A percentile compares a stretch with the other conserved stretches of the same genome.
Conservation (phyloP, 1,140 invertebrate genomes). For the Pogonognathellus flavescens region DNA sequence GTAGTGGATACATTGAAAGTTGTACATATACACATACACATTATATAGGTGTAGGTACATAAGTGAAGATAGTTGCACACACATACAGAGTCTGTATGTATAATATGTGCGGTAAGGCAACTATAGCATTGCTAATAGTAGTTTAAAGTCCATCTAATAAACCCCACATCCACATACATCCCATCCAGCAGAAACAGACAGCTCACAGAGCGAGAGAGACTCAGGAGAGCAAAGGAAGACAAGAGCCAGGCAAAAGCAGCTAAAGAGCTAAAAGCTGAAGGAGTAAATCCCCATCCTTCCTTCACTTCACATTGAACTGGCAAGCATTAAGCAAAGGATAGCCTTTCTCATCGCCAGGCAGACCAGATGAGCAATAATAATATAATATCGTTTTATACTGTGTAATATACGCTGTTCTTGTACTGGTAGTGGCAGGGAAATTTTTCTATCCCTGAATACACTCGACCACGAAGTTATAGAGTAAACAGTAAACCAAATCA, state of each 20-base stretch:
- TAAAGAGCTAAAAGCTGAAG: background rate
- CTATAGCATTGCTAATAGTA: background rate
- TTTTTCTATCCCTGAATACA: constrained; percentile 13
- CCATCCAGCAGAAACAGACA: background rate
- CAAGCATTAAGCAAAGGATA: constrained; percentile 24
- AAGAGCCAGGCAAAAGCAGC: background rate
- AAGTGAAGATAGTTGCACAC: background rate
- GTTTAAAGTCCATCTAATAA: constrained; percentile 42
- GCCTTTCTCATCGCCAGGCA: constrained; percentile 14
- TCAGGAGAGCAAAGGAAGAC: background rate
- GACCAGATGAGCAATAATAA: constrained; percentile 19
- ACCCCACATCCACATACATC: constrained; percentile 13
- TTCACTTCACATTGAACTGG: constrained; percentile 16
- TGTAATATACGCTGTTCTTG: background rate
- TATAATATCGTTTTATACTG: constrained; percentile 9
- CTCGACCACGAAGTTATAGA: background rate
- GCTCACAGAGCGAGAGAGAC: no score
- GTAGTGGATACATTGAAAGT: background rate
- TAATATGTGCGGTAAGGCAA: background rate
- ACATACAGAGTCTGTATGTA: background rate
- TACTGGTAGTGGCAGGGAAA: background rate
- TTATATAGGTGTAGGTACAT: background rate
- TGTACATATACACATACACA: background rate
- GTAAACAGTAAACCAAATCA: background rate
- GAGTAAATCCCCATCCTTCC: constrained; percentile 23